Conservation (phyloP, 2,797 vertebrate species). For the Leucoraja ocellata region DNA sequence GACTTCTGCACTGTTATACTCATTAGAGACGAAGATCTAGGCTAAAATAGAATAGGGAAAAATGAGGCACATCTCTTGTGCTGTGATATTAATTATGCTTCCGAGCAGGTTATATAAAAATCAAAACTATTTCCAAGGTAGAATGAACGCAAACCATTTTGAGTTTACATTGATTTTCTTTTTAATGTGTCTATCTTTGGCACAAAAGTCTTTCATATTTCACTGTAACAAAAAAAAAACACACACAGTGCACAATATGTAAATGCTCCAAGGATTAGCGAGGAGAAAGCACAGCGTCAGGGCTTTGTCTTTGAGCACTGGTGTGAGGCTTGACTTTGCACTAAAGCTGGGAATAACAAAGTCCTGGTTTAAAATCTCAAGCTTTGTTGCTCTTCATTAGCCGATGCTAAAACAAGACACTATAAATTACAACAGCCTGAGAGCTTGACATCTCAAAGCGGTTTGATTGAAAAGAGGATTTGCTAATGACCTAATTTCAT, state of each 20-base stretch:
- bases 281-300: not conserved
- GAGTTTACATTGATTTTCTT: no score
- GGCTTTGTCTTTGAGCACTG: not conserved
- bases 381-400: not conserved
- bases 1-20: not conserved
- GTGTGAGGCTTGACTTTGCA: not conserved
- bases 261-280: not conserved
- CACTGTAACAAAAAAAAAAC: not conserved
- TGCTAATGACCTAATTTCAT: constrained; percentile 49
- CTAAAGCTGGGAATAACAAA: not conserved
- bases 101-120: not conserved
- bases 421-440: not conserved
- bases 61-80: not conserved
- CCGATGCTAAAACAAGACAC: not conserved
- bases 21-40: not conserved
- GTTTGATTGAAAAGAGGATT: not conserved
- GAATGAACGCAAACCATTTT: not conserved
- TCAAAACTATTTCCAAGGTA: not conserved
- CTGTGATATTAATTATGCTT: not conserved
- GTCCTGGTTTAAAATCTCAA: not conserved
- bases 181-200: not conserved
- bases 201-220: not conserved
- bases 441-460: not conserved
- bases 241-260: not conserved
- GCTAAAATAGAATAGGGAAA: not conserved